A percentile compares a stretch with the other conserved stretches of the same genome.
Conservation (phyloP, 2,888 invertebrate genomes). For the Drosophila kambysellisi region DNA sequence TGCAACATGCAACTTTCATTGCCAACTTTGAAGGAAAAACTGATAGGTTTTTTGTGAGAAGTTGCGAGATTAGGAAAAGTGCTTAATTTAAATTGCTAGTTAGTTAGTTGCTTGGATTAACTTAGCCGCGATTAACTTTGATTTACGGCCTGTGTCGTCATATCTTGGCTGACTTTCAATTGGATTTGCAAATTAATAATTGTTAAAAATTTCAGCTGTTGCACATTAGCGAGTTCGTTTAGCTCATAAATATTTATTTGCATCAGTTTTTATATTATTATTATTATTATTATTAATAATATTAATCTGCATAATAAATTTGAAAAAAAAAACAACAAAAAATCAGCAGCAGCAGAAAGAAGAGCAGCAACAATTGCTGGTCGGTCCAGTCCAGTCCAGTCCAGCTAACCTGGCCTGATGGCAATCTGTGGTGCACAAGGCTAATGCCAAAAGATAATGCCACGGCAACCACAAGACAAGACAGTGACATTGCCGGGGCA, state of each 20-base stretch:
- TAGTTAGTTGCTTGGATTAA: background rate
- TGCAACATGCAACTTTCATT: background rate
- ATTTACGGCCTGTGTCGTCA: background rate
- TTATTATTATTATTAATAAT: background rate
- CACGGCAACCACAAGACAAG: constrained; percentile 1
- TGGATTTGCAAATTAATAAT: background rate
- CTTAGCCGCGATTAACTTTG: background rate
- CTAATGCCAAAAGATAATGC: background rate
- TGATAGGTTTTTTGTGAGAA: too few species aligned
- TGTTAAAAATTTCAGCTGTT: background rate
- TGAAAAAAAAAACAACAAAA: background rate
- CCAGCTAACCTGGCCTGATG: constrained; percentile 8
- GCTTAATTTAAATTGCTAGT: background rate
- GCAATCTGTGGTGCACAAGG: constrained; percentile 26
- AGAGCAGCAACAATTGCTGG: constrained; percentile 33
- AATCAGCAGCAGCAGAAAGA: constrained; percentile 9
- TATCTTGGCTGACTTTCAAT: background rate
- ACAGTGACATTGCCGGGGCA: constrained; percentile 53
- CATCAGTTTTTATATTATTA: background rate
- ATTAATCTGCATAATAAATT: background rate
- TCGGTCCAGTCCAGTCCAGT: constrained; percentile 22
- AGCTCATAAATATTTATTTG: background rate
- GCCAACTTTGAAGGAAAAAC: too few species aligned
- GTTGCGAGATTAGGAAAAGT: background rate
- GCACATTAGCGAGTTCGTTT: background rate